Percentiles rank a stretch among this genome's conserved stretches.
Conservation (phyloP, 2,797 vertebrate genomes). For the Micropoecilia bifurca region DNA sequence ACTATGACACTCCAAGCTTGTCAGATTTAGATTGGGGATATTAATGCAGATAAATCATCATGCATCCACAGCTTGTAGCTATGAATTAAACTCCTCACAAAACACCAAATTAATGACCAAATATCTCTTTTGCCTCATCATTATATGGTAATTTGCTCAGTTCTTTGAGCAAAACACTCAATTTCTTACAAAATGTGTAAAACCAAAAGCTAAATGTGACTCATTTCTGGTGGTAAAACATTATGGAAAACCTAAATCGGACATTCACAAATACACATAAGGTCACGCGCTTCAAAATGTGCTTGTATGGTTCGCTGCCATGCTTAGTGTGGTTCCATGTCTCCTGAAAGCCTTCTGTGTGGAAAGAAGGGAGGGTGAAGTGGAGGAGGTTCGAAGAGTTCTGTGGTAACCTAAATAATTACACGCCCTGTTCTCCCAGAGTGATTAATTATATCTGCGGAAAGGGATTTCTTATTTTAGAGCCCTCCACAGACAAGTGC, state of each 20-base stretch:
- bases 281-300: conserved; percentile 11
- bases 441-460: conserved; percentile 88
- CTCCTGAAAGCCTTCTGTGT: conserved; percentile 41
- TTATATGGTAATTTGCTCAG: not conserved
- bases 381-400: conserved; percentile 66
- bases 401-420: conserved; percentile 87
- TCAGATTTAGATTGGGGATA: not conserved
- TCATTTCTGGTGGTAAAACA: not conserved
- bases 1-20: not conserved
- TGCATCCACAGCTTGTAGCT: not conserved
- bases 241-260: not conserved
- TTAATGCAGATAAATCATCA: not conserved
- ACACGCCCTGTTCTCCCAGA: conserved; percentile 84
- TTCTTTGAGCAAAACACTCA: not conserved
- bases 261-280: not conserved
- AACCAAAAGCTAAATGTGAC: not conserved
- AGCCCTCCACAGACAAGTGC: conserved; percentile 77
- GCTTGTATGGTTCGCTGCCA: conserved; percentile 16
- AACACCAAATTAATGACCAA: not conserved
- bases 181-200: not conserved
- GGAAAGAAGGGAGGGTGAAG: conserved; percentile 27
- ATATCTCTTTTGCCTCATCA: not conserved
- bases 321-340: conserved; percentile 31
- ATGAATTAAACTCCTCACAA: not conserved
- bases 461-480: conserved; percentile 86